phyloP scores from a whole-genome alignment of 2,113 vertebrate species.

The Carlito syrichta region DNA sequence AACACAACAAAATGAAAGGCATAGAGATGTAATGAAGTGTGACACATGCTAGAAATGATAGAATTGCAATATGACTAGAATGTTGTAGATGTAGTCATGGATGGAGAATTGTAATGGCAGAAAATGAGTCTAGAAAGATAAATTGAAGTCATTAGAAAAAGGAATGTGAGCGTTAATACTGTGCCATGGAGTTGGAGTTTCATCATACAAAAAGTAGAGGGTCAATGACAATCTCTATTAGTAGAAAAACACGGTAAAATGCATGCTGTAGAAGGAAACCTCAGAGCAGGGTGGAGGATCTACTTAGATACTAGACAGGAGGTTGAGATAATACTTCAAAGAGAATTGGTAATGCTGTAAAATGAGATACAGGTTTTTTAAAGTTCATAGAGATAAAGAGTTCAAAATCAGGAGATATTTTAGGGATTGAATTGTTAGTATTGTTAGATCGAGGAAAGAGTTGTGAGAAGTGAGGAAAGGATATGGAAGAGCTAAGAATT shows the following conservation, averaged over 20 bases:
- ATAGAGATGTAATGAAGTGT: background rate
- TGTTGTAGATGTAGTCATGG: background rate
- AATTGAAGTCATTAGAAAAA: background rate
- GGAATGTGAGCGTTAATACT: background rate
- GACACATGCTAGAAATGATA: background rate
- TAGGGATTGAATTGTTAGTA: background rate
- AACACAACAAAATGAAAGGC: background rate
- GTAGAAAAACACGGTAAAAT: background rate
- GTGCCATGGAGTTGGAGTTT: background rate
- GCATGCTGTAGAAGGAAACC: background rate
- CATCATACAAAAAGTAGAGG: background rate
- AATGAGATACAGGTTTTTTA: background rate
- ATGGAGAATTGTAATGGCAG: background rate
- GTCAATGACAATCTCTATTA: background rate
- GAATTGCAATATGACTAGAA: background rate
- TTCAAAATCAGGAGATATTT: background rate
- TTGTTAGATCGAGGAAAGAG: background rate
- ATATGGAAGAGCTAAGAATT: background rate
- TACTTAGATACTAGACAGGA: background rate
- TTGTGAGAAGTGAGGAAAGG: background rate
- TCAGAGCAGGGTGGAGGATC: background rate
- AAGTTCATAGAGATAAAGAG: background rate
- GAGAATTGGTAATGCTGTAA: background rate
- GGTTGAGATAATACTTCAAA: background rate
- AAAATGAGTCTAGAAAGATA: background rate